These are phyloP conservation scores for Actinia equina DNA, from an alignment of 64 coral and sea anemone genomes.

Conservation along the genomic window DNA sequence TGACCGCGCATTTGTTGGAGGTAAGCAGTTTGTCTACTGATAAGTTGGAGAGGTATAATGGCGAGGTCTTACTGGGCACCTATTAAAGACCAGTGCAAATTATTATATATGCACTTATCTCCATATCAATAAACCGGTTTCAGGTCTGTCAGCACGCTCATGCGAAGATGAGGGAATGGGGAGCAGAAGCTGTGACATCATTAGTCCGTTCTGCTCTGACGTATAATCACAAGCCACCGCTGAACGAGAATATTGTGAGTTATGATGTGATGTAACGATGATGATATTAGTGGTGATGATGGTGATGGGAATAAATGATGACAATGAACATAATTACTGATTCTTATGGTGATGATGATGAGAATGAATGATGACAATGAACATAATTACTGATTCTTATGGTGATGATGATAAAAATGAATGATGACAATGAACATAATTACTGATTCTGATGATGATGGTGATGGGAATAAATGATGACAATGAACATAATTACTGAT, in stretches of 20 bases:
- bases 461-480: too few species aligned
- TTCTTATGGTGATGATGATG: too few species aligned
- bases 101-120: background rate
- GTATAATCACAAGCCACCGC: conserved; percentile 77
- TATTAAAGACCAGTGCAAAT: too few species aligned
- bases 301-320: too few species aligned
- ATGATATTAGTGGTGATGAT: background rate
- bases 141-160: conserved; percentile 94
- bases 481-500: background rate
- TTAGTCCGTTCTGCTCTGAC: conserved; percentile 90
- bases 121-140: background rate
- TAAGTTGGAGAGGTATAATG: too few species aligned
- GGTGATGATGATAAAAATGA: too few species aligned
- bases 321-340: background rate
- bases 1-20: conserved; percentile 95
- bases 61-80: too few species aligned
- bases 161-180: conserved; percentile 93
- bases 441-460: too few species aligned
- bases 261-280: background rate
- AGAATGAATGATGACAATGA: too few species aligned
- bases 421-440: too few species aligned
- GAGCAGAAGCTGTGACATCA: conserved; percentile 93
- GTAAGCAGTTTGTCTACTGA: conserved; percentile 20
- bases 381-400: background rate
- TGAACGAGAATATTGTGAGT: conserved; percentile 80